Evolutionary conservation across 2,113 vertebrate genomes (phyloP).

Genomic region (Tachysurus fulvidraco): DNA sequence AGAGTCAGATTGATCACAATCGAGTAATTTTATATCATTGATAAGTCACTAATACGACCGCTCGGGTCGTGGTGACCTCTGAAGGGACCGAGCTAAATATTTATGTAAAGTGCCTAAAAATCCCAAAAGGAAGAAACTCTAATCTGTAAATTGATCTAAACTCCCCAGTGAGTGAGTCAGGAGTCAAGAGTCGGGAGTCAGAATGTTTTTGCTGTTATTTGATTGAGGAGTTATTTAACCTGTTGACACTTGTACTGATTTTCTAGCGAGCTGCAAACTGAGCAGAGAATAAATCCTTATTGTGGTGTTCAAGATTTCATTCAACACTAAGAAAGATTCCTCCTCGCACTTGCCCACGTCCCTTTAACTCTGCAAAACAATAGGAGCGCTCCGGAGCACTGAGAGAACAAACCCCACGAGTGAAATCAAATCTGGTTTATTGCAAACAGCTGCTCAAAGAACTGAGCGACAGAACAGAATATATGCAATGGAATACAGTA

Average conservation of each 20-base stretch:
- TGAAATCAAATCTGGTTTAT: too few relatives aligned
- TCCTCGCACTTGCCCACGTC: too few relatives aligned
- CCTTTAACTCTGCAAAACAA: too few relatives aligned
- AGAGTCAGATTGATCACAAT: background rate
- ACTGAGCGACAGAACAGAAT: too few relatives aligned
- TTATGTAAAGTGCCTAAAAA: background rate
- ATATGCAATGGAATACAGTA: too few relatives aligned
- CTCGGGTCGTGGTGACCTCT: background rate
- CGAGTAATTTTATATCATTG: background rate
- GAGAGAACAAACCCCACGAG: too few relatives aligned
- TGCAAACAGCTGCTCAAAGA: too few relatives aligned
- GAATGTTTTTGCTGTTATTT: background rate
- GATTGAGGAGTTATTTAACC: background rate
- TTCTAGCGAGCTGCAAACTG: background rate
- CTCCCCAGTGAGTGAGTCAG: background rate
- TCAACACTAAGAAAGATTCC: too few relatives aligned
- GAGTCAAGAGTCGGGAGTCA: background rate
- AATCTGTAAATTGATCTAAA: background rate
- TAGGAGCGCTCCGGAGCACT: too few relatives aligned
- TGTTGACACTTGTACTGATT: background rate
- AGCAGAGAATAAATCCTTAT: background rate
- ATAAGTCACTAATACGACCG: background rate
- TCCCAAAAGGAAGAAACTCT: background rate
- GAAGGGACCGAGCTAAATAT: background rate
- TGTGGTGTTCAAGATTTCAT: too few relatives aligned